Conservation (phyloP, 2,888 invertebrate genomes). For the Drosophila anomelani region DNA sequence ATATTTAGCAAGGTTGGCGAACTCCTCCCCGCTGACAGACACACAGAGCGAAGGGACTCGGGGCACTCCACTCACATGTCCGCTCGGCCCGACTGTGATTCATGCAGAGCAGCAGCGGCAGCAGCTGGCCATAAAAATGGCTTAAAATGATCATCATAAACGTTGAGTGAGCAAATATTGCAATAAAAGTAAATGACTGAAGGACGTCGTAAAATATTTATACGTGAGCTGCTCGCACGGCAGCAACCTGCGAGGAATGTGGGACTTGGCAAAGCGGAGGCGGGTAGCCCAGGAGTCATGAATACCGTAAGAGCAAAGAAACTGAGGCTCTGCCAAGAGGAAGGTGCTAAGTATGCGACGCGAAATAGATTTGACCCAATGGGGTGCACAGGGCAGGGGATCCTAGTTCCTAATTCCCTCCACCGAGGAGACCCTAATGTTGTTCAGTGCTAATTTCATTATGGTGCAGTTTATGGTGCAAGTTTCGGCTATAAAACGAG, state of each 20-base stretch:
- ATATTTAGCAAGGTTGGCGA: constrained; percentile 73
- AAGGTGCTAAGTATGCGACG: constrained; percentile 56
- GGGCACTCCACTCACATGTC: constrained; percentile 56
- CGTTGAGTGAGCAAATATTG: constrained; percentile 85
- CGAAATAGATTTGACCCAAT: constrained; percentile 61
- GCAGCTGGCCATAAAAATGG: constrained; percentile 83
- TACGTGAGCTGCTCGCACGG: constrained; percentile 72
- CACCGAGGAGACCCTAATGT: constrained; percentile 6
- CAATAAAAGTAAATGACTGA: constrained; percentile 84
- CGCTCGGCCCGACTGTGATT: constrained; percentile 68
- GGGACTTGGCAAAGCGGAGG: constrained; percentile 18
- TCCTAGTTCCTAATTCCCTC: neutral
- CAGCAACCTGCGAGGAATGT: constrained; percentile 35
- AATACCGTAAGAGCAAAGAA: constrained; percentile 63
- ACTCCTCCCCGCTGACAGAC: constrained; percentile 30
- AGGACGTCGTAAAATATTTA: constrained; percentile 83
- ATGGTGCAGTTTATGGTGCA: constrained; percentile 63
- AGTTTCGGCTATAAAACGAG: constrained; percentile 59
- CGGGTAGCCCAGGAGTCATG: constrained; percentile 34
- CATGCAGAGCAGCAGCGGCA: constrained; percentile 72
- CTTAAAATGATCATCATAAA: constrained; percentile 85
- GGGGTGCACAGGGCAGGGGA: constrained; percentile 22
- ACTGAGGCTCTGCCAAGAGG: constrained; percentile 51
- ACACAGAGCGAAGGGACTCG: constrained; percentile 27
- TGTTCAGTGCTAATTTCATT: constrained; percentile 37